Base-by-base conservation (phyloP, 2,797 vertebrate genomes). In the Uromys caudimaculatus region DNA sequence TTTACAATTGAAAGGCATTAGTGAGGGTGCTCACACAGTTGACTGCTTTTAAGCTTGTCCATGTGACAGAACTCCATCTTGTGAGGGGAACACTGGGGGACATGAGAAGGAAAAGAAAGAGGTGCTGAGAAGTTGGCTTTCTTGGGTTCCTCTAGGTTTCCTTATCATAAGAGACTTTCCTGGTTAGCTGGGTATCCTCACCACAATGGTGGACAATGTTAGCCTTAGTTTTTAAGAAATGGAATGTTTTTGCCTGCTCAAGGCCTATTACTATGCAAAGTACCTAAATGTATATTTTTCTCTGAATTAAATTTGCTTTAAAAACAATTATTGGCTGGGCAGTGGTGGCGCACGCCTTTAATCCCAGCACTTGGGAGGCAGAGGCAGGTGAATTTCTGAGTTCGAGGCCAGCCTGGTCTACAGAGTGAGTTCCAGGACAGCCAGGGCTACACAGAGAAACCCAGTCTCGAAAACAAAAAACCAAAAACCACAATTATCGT, bases 291-390 rank as follows among this genome's bases (percentile, higher is more conserved):
- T 27, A 93, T 79, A 91, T 75, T 88, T 94, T 88, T 71, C 52
- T 47, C 44, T 84, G 91, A 89, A 89, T 86, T 95, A 89, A 60
- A 90, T 93, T 93, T 85, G 91, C 64, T 52, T 89, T 81, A 83
- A 92, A 95, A 93, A 81, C n/a, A n/a, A n/a, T n/a, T n/a, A n/a
- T n/a, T n/a, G n/a, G n/a, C n/a, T n/a, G n/a, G n/a, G n/a, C n/a
- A n/a, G n/a, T n/a, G n/a, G n/a, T n/a, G n/a, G n/a, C n/a, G n/a
- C n/a, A n/a, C n/a, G n/a, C n/a, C n/a, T n/a, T n/a, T n/a, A n/a
- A n/a, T n/a, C n/a, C n/a, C n/a, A n/a, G n/a, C n/a, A n/a, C n/a
- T n/a, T n/a, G n/a, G n/a, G n/a, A n/a, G n/a, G n/a, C n/a, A n/a
- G n/a, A n/a, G n/a, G n/a, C n/a, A n/a, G n/a, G n/a, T n/a, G n/a